Base-by-base conservation (phyloP, 2,797 vertebrate genomes). In the Triplophysa yarkandensis region DNA sequence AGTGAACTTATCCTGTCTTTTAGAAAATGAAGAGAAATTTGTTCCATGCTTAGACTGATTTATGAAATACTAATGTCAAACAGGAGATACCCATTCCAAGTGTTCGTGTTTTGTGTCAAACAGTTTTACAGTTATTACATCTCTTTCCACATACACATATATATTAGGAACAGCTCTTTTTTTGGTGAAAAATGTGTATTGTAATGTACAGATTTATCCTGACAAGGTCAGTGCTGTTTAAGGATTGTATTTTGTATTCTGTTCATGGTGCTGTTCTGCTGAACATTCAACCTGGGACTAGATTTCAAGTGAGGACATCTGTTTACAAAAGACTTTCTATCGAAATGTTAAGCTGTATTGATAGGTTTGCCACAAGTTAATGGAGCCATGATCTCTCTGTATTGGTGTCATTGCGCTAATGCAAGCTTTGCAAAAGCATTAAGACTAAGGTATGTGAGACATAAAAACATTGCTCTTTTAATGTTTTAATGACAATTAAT, bases 261-360 rank as follows among this genome's bases (percentile, higher is more conserved):
- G 21, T 48, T 50, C 27, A 60, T 9, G n/a, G 9, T 48, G 8
- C 2, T 71, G 34, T 23, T 34, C 13, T 27, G 10, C 2, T 48
- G 19, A 34, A 25, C 19, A 5, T 5, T 72, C 21, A 25, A 30
- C 1, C 6, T 30, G 32, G 60, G 16, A 39, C 16, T 27, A 2
- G 10, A 61, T 52, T 72, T 21, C 61, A 63, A 25, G 41, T 25
- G 5, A 73, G 27, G 39, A 43, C 23, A 39, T 39, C 61, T 9
- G 7, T 74, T 27, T 21, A 61, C n/a, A 23, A 52, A 50, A 61
- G n/a, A 17, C 52, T 23, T 6, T 57, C 14, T 7, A 19, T 21
- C 44, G n/a, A 23, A 57, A 43, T 34, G 43, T 65, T 21, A n/a
- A 65, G 7, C 34, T 2, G 3, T 30, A 41, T 54, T 8, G 30